A percentile compares a stretch with the other conserved stretches of the same genome.
These are phyloP conservation scores for Rafetus swinhoei DNA, from an alignment of 2,113 vertebrate genomes.

Conservation along the genomic window DNA sequence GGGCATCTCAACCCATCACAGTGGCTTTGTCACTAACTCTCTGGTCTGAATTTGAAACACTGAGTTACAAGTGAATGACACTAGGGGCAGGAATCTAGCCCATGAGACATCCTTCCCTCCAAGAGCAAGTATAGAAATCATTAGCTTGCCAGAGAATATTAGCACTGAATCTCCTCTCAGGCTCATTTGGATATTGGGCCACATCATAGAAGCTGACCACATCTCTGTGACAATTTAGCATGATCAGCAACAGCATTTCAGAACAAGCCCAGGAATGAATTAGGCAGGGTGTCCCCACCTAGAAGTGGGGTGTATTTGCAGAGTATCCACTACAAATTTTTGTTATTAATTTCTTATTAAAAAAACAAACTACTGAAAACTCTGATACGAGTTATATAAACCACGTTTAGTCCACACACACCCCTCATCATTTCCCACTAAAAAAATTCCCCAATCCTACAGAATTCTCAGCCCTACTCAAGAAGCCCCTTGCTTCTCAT, in stretches of 20 bases:
- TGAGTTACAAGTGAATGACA: background rate
- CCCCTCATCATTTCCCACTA: background rate
- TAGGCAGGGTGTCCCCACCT: background rate
- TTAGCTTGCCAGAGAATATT: background rate
- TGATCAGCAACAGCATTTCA: background rate
- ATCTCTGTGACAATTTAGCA: background rate
- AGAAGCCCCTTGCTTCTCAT: background rate
- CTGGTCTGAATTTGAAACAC: background rate
- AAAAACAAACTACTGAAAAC: background rate
- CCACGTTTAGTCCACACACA: background rate
- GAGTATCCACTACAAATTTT: background rate
- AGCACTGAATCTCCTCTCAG: background rate
- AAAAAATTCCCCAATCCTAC: background rate
- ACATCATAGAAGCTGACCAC: background rate
- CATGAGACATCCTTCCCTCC: background rate
- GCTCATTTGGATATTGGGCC: background rate
- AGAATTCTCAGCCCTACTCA: conserved; percentile 3
- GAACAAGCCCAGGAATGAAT: background rate
- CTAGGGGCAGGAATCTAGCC: background rate
- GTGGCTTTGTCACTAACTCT: background rate
- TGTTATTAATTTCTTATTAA: background rate
- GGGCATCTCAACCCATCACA: no score
- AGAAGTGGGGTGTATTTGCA: background rate
- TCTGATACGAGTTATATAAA: background rate
- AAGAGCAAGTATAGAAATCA: background rate